These are phyloP conservation scores for Crotalus horridus DNA, from an alignment of 2,113 vertebrate species.

Conservation along the genomic window DNA sequence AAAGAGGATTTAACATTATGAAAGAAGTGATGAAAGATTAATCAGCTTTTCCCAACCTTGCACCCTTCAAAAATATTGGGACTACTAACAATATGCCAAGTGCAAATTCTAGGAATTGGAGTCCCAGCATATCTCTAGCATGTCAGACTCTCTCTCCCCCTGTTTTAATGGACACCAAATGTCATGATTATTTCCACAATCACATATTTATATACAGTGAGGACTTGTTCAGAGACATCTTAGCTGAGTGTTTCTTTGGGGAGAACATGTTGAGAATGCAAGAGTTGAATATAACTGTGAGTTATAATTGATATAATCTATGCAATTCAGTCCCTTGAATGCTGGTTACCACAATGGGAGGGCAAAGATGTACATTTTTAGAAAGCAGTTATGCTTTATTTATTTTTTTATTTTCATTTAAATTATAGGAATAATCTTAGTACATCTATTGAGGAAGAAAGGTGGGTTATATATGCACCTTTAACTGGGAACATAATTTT, in stretches of 20 bases:
- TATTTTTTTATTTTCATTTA: not conserved
- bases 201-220: not conserved
- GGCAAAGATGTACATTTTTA: not conserved
- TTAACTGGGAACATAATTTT: not conserved
- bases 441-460: not conserved
- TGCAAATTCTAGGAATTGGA: not conserved
- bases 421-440: not conserved
- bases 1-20: conserved; percentile 65
- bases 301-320: not conserved
- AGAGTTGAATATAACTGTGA: not conserved
- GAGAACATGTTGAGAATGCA: not conserved
- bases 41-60: conserved; percentile 28
- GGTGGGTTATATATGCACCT: not conserved
- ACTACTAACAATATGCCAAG: not conserved
- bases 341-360: not conserved
- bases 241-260: not conserved
- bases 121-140: not conserved
- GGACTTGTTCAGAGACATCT: not conserved
- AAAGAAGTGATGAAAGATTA: conserved; percentile 18
- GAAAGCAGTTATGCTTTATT: not conserved
- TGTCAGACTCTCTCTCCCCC: not conserved
- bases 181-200: not conserved
- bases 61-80: not conserved
- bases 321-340: not conserved
- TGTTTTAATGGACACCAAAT: not conserved